Evolutionary conservation across 2,113 vertebrate species (phyloP).

Genomic region (Chunga burmeisteri): DNA sequence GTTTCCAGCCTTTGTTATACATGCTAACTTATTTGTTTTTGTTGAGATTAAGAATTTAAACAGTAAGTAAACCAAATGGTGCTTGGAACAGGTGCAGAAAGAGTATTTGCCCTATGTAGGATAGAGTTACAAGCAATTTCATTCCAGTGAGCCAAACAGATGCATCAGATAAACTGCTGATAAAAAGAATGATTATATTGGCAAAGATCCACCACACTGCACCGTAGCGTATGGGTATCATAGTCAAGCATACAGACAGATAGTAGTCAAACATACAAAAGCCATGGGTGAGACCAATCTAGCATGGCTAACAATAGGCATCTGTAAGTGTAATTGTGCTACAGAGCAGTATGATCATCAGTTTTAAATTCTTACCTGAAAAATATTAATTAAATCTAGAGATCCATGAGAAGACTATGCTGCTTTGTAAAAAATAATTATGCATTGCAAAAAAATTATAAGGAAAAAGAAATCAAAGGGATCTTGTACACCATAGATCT

Average conservation of each 20-base stretch:
- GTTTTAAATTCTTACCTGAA: not conserved
- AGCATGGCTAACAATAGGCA: not conserved
- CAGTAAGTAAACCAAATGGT: not conserved
- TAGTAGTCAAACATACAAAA: not conserved
- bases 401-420: not conserved
- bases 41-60: slow-evolving; percentile 13
- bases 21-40: not conserved
- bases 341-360: not conserved
- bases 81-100: slow-evolving; percentile 44
- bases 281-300: not conserved
- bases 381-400: not conserved
- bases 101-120: not conserved
- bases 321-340: not conserved
- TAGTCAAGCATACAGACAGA: not conserved
- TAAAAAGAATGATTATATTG: not conserved
- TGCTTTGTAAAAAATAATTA: not conserved
- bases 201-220: not conserved
- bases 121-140: slow-evolving; percentile 33
- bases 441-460: not conserved
- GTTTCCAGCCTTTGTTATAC: not conserved
- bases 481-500: not conserved
- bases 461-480: not conserved
- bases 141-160: slow-evolving; percentile 29
- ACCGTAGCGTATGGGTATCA: not conserved
- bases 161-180: slow-evolving; percentile 30